A percentile compares a stretch with the other conserved stretches of the same genome.
Evolutionary conservation across 2,797 vertebrate genomes (phyloP).

Genomic region (Cyprinodon diabolis): DNA sequence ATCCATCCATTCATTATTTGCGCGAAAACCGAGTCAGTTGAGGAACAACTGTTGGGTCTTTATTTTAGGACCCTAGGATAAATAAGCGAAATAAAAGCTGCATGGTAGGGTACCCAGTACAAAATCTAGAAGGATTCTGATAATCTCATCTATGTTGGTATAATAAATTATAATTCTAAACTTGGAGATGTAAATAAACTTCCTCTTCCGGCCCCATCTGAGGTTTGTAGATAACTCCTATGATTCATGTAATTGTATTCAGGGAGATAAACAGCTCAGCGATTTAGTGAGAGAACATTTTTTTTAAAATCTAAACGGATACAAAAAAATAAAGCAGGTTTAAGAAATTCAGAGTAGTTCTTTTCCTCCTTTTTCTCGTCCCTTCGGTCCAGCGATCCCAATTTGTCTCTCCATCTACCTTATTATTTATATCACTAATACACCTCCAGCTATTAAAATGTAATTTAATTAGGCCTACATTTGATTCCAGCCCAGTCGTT

Average conservation of each 20-base stretch:
- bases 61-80: too few relatives aligned
- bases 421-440: constrained; percentile 31
- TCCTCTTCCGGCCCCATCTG: background rate
- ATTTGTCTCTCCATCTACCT: constrained; percentile 9
- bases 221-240: background rate
- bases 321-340: constrained; percentile 26
- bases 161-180: background rate
- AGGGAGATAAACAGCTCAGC: background rate
- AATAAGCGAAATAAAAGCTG: background rate
- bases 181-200: background rate
- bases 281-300: background rate
- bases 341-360: constrained; percentile 32
- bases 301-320: background rate
- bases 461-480: constrained; percentile 45
- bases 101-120: too few relatives aligned
- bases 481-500: constrained; percentile 83
- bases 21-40: too few relatives aligned
- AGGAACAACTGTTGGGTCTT: too few relatives aligned
- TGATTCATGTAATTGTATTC: background rate
- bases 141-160: background rate
- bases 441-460: constrained; percentile 33
- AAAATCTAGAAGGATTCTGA: background rate
- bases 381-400: constrained; percentile 14
- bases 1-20: too few relatives aligned
- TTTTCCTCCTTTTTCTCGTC: constrained; percentile 3